Conservation (phyloP, 2,888 invertebrate genomes). For the Hololepta plana region DNA sequence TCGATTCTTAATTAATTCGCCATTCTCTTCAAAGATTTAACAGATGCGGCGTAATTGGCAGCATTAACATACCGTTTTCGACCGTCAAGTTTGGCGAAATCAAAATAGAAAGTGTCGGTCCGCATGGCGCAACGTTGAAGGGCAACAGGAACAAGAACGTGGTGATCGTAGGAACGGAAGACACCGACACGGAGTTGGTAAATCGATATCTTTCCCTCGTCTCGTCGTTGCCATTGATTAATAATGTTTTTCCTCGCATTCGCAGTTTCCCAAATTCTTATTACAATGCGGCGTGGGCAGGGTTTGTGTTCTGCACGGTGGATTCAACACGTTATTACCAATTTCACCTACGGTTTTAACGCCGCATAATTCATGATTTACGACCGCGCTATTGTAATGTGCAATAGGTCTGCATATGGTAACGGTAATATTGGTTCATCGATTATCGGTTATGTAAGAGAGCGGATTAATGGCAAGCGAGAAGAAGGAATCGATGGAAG, state of each 20-base stretch:
- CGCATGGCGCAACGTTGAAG: conserved; percentile 39
- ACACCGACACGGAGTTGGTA: conserved; percentile 60
- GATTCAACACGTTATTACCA: conserved; percentile 58
- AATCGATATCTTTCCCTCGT: conserved; percentile 13
- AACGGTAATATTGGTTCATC: too few relatives aligned
- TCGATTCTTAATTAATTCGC: conserved; percentile 32
- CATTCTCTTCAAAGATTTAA: conserved; percentile 38
- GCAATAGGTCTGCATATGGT: too few relatives aligned
- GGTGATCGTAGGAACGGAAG: conserved; percentile 60
- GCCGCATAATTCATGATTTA: conserved; percentile 11
- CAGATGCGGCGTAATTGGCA: conserved; percentile 59
- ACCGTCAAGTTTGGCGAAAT: conserved; percentile 53
- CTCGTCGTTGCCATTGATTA: conserved; percentile 7
- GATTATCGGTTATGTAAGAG: too few relatives aligned
- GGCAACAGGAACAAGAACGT: conserved; percentile 47
- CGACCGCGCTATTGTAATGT: too few relatives aligned
- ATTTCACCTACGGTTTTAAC: conserved; percentile 40
- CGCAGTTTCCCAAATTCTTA: conserved; percentile 73
- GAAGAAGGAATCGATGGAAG: too few relatives aligned
- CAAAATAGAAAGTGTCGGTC: conserved; percentile 50
- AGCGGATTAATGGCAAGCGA: too few relatives aligned
- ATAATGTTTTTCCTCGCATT: conserved; percentile 11
- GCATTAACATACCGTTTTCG: conserved; percentile 78
- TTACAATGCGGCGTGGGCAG: conserved; percentile 58
- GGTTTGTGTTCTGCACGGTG: conserved; percentile 77